phyloP scores from a whole-genome alignment of 2,888 invertebrate genomes.

The Aporophyla nigra region DNA sequence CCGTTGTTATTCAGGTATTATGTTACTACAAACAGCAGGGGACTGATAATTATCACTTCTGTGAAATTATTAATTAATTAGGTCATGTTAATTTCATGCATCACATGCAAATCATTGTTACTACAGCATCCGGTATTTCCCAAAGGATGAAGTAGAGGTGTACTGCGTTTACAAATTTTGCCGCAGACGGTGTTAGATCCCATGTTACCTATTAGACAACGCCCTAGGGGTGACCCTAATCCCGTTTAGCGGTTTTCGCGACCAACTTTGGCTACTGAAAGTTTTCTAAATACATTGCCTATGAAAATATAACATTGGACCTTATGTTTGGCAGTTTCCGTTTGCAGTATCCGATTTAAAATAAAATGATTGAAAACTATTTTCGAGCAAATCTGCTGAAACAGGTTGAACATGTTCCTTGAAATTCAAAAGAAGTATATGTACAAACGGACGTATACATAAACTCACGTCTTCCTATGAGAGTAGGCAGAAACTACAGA shows the following conservation, averaged over 20 bases:
- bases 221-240: neutral
- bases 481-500: too few species aligned
- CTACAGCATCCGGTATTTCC: neutral
- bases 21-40: constrained; percentile 21
- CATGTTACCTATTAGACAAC: constrained; percentile 11
- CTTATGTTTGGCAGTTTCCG: neutral
- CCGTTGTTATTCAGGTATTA: constrained; percentile 33
- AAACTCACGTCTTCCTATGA: too few species aligned
- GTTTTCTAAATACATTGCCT: neutral
- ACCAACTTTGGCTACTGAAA: neutral
- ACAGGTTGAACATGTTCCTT: neutral
- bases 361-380: neutral
- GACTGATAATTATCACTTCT: constrained; percentile 4
- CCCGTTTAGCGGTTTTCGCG: neutral
- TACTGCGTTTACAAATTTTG: constrained; percentile 8
- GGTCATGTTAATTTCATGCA: constrained; percentile 4
- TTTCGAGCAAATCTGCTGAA: neutral
- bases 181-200: neutral
- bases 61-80: neutral
- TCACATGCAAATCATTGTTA: neutral
- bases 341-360: neutral
- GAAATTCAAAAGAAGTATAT: too few species aligned
- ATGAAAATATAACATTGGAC: neutral
- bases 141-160: neutral
- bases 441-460: too few species aligned